Base-by-base conservation (phyloP, 2,888 invertebrate genomes). In the Ligdia adustata region DNA sequence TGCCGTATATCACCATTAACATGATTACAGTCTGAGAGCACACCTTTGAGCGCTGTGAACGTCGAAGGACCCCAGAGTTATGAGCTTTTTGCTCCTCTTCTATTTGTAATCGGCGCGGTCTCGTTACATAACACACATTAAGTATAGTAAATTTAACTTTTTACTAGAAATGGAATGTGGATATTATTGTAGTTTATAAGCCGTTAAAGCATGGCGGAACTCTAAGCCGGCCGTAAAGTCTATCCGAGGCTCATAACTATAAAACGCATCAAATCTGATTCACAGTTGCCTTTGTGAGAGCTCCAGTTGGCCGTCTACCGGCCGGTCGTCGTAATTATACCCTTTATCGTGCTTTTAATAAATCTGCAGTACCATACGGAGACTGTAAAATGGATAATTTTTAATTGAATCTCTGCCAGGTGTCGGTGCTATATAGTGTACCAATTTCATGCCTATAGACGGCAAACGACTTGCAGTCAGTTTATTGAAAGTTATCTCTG, bases 351-450 rank as follows among this genome's bases (percentile, higher is more conserved):
- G 66, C 68, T 75, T 80, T 79, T 78, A 79, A 77, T 83, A 78
- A 80, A 80, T 75, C 66, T 52, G 58, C 62, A 57, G 59, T 61
- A 57, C 68, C 65, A 69, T 72, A 70, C 62, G 54, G 59, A 66
- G 71, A 68, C 72, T 65, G 68, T 82, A 77, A 80, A 83, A 79
- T 53, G 57, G 64, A 71, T 75, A 72, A 72, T 76, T 81, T 78
- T 83, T 82, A 80, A 86, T 86, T 84, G 71, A 82, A 79, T 72
- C 66, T 59, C 63, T 53, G 69, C 76, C 83, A 82, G 84, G 84
- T 85, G 85, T 70, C 67, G 57, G 51, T 47, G 70, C 65, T 69
- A 76, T 81, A 80, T 80, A 73, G 49, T 57, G 51, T 68, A 64
- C 55, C 48, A 66, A 73, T 75, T 79, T 75, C 67, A 73, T 66